Base-by-base conservation (phyloP, 2,888 invertebrate genomes). In the Heteromurus nitidus region DNA sequence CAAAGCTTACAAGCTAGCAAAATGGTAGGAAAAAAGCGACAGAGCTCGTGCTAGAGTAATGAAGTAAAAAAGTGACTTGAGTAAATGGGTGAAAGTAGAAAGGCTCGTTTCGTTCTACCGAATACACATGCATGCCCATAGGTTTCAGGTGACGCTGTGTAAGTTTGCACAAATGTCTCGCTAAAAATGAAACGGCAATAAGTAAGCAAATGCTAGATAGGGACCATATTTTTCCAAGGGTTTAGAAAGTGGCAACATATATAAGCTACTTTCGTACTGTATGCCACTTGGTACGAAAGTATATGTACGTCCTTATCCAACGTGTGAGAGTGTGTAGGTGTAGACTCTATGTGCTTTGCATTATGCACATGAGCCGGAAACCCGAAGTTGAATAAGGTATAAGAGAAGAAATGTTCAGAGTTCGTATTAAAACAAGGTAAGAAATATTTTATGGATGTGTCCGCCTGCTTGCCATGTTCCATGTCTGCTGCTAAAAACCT, bases 361-460 rank as follows among this genome's bases (percentile, higher is more conserved):
- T 36, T 36, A 36, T 36, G 36, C 13, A 13, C 36, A 36, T 36
- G 36, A 3, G n/a, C 13, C 0, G 5, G 18, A 30, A 26, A 30
- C 30, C 13, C 11, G 1, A 0, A 30, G 5, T 28, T n/a, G 1
- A 64, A 20, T 9, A 44, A 47, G 50, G n/a, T 11, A 18, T n/a
- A 50, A 16, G 22, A 2, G 11, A 47, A 47, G 16, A 47, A 47
- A 47, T 11, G 47, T n/a, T n/a, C n/a, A 47, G n/a, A 47, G 47
- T 47, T n/a, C 11, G n/a, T 47, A 47, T 47, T 47, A 47, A 47
- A 44, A 28, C 24, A n/a, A 60, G 55, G 42, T 44, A 55, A 24
- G 18, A 69, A 72, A 72, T 60, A 72, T 72, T 72, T 72, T 60
- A 60, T 42, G 24, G 18, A 30, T 30, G 18, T 44, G 60, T 44